Percentiles rank a stretch among this genome's conserved stretches.
Evolutionary conservation across 2,888 invertebrate species (phyloP).

Genomic region (Lapara coniferarum): DNA sequence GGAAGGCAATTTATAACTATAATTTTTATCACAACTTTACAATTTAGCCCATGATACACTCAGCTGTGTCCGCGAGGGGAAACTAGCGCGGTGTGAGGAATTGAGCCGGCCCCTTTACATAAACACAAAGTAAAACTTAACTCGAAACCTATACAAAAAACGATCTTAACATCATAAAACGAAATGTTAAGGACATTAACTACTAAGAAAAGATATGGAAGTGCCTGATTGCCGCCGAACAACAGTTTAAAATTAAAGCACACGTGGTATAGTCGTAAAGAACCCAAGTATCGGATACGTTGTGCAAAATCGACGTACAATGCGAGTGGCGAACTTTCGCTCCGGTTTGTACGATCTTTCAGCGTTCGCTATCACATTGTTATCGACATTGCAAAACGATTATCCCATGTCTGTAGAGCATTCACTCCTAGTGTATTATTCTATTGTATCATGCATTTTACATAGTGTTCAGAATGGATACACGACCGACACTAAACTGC

Average conservation of each 20-base stretch:
- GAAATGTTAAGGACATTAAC: constrained; percentile 56
- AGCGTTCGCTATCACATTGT: too few relatives aligned
- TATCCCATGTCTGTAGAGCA: constrained; percentile 27
- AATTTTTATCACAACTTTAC: constrained; percentile 56
- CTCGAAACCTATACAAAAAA: constrained; percentile 69
- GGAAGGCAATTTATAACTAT: constrained; percentile 43
- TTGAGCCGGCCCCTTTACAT: constrained; percentile 75
- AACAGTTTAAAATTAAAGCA: constrained; percentile 39
- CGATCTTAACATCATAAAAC: constrained; percentile 47
- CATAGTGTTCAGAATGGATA: constrained; percentile 28
- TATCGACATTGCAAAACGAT: constrained; percentile 30
- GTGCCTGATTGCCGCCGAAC: constrained; percentile 53
- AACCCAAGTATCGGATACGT: constrained; percentile 30
- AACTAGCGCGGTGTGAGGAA: constrained; percentile 58
- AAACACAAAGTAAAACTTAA: constrained; percentile 70
- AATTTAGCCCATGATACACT: constrained; percentile 28
- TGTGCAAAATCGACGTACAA: constrained; percentile 5
- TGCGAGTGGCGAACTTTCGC: neutral
- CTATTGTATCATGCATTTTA: constrained; percentile 32
- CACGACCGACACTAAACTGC: constrained; percentile 28
- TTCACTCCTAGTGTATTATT: constrained; percentile 13
- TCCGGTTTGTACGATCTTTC: neutral
- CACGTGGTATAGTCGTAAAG: constrained; percentile 35
- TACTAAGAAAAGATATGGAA: constrained; percentile 50
- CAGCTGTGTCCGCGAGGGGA: constrained; percentile 10